phyloP scores from a whole-genome alignment of 2,888 invertebrate genomes.

The Nezara viridula region DNA sequence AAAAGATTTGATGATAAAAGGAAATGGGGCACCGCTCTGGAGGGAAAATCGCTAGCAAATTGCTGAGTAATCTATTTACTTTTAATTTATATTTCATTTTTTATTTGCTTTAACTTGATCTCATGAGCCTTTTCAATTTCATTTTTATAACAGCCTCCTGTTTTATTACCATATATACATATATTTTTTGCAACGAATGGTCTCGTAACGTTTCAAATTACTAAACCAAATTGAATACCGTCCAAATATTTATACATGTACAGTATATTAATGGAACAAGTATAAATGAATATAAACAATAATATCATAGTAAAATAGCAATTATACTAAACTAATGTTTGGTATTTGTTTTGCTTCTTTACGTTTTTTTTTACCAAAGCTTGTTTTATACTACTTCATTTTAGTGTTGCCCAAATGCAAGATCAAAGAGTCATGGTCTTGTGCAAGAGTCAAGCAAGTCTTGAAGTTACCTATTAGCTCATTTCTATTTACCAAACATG shows the following conservation, averaged over 20 bases:
- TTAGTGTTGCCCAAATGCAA: no score
- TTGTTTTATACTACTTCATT: no score
- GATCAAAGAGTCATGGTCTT: no score
- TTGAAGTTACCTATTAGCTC: no score
- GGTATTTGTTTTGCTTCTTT: no score
- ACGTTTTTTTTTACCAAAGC: no score
- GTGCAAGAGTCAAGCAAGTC: no score
- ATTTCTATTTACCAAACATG: no score
- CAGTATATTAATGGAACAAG: background rate
- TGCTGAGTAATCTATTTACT: slow-evolving; percentile 47
- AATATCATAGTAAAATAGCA: no score
- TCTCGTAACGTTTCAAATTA: background rate
- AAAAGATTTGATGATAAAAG: slow-evolving; percentile 26
- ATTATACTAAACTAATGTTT: no score
- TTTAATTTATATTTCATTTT: slow-evolving; percentile 30
- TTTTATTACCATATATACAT: background rate
- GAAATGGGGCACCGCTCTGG: background rate
- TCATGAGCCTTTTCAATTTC: slow-evolving; percentile 20
- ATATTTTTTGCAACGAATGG: background rate
- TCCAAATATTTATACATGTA: background rate
- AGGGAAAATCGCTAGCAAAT: slow-evolving; percentile 27
- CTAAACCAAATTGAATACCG: background rate
- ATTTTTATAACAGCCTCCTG: background rate
- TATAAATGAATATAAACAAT: no score
- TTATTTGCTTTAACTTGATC: background rate